Conservation (phyloP, 2,797 vertebrate genomes). For the Sebastes ruberrimus region DNA sequence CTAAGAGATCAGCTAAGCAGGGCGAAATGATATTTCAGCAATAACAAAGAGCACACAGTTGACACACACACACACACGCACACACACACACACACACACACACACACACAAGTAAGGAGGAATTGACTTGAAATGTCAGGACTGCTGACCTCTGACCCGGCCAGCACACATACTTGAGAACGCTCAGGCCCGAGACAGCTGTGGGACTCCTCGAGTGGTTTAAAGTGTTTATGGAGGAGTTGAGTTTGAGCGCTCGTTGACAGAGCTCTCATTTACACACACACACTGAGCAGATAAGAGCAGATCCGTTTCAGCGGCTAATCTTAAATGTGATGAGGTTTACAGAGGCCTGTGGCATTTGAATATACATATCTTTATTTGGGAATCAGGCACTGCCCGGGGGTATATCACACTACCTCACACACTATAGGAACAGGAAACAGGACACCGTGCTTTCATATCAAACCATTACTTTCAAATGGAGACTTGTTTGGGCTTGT, state of each 20-base stretch:
- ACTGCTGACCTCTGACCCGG: slow-evolving; percentile 52
- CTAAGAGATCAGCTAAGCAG: slow-evolving; percentile 29
- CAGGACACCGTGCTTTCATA: slow-evolving; percentile 15
- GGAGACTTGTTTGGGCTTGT: neutral
- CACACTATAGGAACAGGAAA: slow-evolving; percentile 34
- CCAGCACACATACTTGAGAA: neutral
- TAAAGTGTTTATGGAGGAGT: slow-evolving; percentile 63
- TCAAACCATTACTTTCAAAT: neutral
- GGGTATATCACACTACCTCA: slow-evolving; percentile 39
- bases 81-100: neutral
- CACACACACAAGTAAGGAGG: neutral
- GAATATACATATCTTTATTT: slow-evolving; percentile 63
- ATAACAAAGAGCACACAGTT: slow-evolving; percentile 15
- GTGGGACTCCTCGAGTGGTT: slow-evolving; percentile 35
- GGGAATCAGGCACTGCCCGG: slow-evolving; percentile 13
- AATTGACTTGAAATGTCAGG: slow-evolving; percentile 11
- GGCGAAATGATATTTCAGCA: slow-evolving; percentile 34
- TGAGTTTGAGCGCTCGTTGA: slow-evolving; percentile 49
- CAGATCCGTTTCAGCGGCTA: slow-evolving; percentile 57
- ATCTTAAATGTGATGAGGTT: slow-evolving; percentile 68
- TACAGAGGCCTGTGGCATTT: slow-evolving; percentile 20
- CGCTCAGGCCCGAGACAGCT: slow-evolving; percentile 49
- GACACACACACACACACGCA: neutral
- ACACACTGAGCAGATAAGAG: slow-evolving; percentile 47
- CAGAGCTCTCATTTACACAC: slow-evolving; percentile 63